Evolutionary conservation across 2,888 invertebrate genomes (phyloP), one percentile per base, ranked within the genome.

Genomic region (Ectropis crepuscularia): DNA sequence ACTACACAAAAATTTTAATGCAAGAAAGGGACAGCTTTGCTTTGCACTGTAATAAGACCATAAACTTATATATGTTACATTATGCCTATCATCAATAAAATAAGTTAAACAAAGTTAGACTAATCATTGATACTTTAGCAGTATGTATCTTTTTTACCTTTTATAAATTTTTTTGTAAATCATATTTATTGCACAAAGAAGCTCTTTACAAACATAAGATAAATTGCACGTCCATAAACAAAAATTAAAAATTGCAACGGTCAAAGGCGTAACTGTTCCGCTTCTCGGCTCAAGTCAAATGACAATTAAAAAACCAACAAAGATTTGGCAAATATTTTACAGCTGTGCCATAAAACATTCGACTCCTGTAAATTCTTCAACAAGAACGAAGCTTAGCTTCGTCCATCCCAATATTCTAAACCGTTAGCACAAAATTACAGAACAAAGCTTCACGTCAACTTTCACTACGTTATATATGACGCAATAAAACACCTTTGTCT

Each of bases 381-480:
- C 76, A 80, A 82, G 76, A 79, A 77, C 85, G 42, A 75, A 79
- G 57, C 76, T 80, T 86, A 87, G 86, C 79, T 83, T 69, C 71
- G 64, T 71, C 74, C 69, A 69, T 74, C 73, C 77, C 77, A 79
- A 78, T 86, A 82, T 85, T 81, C 76, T 86, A 82, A 86, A 90
- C 90, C 85, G 90, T 92, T 91, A 88, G 76, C 71, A 53, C 51
- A 60, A 65, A 71, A 70, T 77, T 73, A 63, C 63, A 59, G 83
- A 71, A 89, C 87, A 87, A 88, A 79, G 76, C 75, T 69, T 63
- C 70, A 70, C 1, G 73, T 76, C 81, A 84, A 91, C 92, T 92
- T 92, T 92, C 92, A 90, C 92, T 92, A 86, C 71, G 81, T 91
- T 86, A 88, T 89, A 88, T 90, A 90, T 86, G 87, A 85, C 77